Evolutionary conservation across 2,113 vertebrate species (phyloP).

Genomic region (Gadus macrocephalus): DNA sequence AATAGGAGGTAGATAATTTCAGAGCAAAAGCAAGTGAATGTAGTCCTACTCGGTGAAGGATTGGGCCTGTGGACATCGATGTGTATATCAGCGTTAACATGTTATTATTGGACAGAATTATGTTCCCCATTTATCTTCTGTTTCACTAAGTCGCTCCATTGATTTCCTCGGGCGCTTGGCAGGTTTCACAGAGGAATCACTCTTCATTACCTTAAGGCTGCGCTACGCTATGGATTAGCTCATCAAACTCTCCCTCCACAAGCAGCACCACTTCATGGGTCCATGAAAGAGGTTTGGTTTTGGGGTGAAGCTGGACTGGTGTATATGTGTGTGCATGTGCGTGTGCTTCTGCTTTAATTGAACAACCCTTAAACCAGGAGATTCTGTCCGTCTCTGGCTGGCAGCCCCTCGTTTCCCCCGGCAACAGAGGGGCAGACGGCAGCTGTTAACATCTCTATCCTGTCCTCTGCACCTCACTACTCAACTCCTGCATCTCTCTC

Average conservation of each 20-base stretch:
- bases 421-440: too few species aligned
- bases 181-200: conserved; percentile 39
- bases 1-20: too few species aligned
- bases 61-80: too few species aligned
- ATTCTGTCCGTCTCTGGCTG: too few species aligned
- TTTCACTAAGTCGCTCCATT: conserved; percentile 30
- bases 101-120: conserved; percentile 11
- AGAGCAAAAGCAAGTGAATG: neutral
- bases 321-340: neutral
- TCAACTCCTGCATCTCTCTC: too few species aligned
- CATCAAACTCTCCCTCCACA: conserved; percentile 22
- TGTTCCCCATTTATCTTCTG: conserved; percentile 31
- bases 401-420: too few species aligned
- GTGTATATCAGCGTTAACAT: too few species aligned
- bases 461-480: too few species aligned
- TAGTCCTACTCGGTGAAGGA: too few species aligned
- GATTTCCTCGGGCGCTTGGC: conserved; percentile 42
- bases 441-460: too few species aligned
- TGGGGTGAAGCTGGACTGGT: conserved; percentile 18
- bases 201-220: conserved; percentile 38
- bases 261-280: conserved; percentile 35
- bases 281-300: conserved; percentile 5
- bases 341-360: neutral
- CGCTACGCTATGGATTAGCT: conserved; percentile 43
- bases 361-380: too few species aligned